Conservation (phyloP, 1,140 invertebrate species). For the Pseudomyrmex sp. region DNA sequence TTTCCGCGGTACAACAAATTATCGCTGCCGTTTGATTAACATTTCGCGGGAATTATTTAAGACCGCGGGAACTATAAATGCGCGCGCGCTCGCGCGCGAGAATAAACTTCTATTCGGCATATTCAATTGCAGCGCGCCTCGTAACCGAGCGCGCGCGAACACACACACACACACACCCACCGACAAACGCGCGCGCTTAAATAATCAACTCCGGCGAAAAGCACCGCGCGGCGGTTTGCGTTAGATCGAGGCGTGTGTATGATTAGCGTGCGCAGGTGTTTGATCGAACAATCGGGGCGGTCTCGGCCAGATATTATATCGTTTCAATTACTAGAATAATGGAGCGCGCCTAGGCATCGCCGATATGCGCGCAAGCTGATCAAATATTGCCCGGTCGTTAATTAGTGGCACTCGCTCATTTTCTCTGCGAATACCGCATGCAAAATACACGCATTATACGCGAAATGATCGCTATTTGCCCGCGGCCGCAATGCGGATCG, state of each 20-base stretch:
- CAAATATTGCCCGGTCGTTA: constrained; percentile 66
- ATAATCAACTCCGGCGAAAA: neutral
- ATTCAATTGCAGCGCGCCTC: no score
- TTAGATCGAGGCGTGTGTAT: constrained; percentile 40
- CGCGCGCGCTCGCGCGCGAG: no score
- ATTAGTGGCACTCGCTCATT: constrained; percentile 63
- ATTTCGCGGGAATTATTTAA: neutral
- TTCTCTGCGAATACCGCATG: constrained; percentile 47
- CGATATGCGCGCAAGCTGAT: constrained; percentile 39
- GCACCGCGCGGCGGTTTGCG: constrained; percentile 26
- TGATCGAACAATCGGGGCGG: constrained; percentile 12
- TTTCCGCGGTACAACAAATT: no score
- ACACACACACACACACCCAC: neutral
- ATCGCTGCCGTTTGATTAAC: no score
- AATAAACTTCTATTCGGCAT: neutral
- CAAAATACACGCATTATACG: constrained; percentile 50
- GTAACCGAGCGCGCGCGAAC: no score
- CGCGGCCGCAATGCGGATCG: constrained; percentile 1
- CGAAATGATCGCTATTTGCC: constrained; percentile 50
- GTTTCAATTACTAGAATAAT: constrained; percentile 58
- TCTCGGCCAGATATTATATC: constrained; percentile 51
- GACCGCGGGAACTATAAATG: neutral
- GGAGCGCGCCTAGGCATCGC: constrained; percentile 8
- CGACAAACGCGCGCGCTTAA: neutral
- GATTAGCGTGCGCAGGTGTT: constrained; percentile 52